These are phyloP conservation scores for Hirtodrosophila confusa DNA, from an alignment of 2,888 invertebrate genomes.

Conservation along the genomic window DNA sequence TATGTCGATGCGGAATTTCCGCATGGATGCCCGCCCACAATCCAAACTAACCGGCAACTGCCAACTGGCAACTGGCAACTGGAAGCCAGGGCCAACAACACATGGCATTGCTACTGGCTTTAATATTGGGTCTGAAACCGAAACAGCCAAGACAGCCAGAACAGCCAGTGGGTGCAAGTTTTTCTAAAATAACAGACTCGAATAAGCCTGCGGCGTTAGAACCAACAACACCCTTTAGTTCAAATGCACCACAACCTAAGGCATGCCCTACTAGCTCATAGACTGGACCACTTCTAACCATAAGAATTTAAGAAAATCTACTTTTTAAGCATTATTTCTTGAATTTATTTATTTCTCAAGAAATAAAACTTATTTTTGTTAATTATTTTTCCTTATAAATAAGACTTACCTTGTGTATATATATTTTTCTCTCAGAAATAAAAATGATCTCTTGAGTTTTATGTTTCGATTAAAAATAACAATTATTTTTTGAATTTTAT, in stretches of 20 bases:
- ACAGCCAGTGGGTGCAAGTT: slow-evolving; percentile 60
- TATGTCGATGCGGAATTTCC: slow-evolving; percentile 56
- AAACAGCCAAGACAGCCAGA: slow-evolving; percentile 1
- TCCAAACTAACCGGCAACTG: slow-evolving; percentile 29
- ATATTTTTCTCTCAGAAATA: no score
- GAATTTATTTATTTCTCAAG: no score
- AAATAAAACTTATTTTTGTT: no score
- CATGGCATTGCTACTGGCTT: slow-evolving; percentile 8
- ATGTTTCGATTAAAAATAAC: no score
- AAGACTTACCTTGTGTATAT: no score
- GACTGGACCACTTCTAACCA: slow-evolving; percentile 1
- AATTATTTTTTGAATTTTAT: no score
- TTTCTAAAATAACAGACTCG: slow-evolving; percentile 65
- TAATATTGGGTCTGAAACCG: no score
- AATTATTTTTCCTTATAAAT: no score
- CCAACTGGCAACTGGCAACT: no score
- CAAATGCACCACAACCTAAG: background rate
- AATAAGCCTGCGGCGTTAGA: slow-evolving; percentile 23
- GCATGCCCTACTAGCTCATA: slow-evolving; percentile 7
- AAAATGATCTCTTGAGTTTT: no score
- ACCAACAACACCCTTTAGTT: slow-evolving; percentile 13
- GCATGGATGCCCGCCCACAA: slow-evolving; percentile 53
- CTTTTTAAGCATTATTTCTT: no score
- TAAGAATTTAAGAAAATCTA: no score
- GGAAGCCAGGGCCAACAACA: slow-evolving; percentile 12